These are phyloP conservation scores for Poecilia latipinna DNA, from an alignment of 2,113 vertebrate genomes.

Conservation along the genomic window DNA sequence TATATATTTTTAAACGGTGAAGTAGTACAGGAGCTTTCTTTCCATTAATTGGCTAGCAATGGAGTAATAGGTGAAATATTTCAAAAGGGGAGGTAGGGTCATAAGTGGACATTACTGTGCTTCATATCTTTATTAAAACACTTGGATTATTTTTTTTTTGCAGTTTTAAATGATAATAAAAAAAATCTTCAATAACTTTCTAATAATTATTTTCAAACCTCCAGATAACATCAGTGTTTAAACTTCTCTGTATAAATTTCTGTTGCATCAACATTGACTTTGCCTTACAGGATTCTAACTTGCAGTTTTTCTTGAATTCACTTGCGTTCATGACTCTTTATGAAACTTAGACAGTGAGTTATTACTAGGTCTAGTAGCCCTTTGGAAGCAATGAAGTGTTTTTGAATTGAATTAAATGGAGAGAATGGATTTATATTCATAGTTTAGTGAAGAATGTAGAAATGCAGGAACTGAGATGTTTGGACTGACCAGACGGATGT, in stretches of 20 bases:
- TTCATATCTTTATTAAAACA: not conserved
- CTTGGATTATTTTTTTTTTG: not conserved
- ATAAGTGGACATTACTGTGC: not conserved
- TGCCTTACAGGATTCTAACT: not conserved
- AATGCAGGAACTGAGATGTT: not conserved
- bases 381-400: not conserved
- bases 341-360: not conserved
- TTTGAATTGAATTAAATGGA: not conserved
- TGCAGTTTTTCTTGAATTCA: not conserved
- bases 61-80: too few relatives aligned
- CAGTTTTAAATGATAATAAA: not conserved
- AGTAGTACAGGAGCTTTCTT: too few relatives aligned
- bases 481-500: not conserved
- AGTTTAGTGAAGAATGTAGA: too few relatives aligned
- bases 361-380: not conserved
- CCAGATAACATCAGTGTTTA: not conserved
- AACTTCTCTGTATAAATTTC: not conserved
- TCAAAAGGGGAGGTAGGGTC: too few relatives aligned
- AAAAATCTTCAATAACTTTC: too few relatives aligned
- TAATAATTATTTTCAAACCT: not conserved
- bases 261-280: not conserved
- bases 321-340: not conserved
- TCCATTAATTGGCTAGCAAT: too few relatives aligned
- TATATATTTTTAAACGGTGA: too few relatives aligned
- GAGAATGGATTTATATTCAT: not conserved